Conservation (phyloP, 92 coral and sea anemone species). For the Meandrina meandrites region DNA sequence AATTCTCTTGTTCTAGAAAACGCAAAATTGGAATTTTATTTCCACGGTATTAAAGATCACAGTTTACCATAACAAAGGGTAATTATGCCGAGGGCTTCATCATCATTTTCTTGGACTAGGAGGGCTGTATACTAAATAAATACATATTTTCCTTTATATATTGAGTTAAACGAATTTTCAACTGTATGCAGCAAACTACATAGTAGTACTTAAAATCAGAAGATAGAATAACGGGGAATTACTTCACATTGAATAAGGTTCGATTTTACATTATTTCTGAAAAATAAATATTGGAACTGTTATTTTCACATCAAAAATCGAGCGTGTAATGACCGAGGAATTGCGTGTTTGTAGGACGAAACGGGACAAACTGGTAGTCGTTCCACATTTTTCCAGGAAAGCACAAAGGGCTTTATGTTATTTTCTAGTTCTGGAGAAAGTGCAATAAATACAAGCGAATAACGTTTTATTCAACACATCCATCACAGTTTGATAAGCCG, state of each 20-base stretch:
- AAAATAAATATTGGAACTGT: too few species aligned
- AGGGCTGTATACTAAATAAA: neutral
- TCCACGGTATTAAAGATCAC: neutral
- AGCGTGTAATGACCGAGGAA: too few species aligned
- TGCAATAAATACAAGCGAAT: neutral
- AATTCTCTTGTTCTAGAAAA: too few species aligned
- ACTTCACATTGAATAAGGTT: too few species aligned
- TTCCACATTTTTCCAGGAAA: neutral
- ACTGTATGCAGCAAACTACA: too few species aligned
- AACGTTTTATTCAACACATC: neutral
- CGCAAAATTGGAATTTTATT: neutral
- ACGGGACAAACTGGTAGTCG: too few species aligned
- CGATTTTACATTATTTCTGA: too few species aligned
- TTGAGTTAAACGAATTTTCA: too few species aligned
- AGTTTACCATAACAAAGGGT: neutral
- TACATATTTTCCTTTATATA: neutral
- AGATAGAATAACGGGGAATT: too few species aligned
- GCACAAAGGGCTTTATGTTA: neutral
- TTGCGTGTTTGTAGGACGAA: too few species aligned
- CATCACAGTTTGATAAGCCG: neutral
- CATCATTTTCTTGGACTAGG: neutral
- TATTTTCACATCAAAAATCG: too few species aligned
- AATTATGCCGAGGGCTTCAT: neutral
- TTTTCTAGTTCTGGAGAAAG: neutral
- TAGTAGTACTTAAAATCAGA: too few species aligned